These are phyloP conservation scores for Syndactyla subalaris DNA, from an alignment of 2,797 vertebrate species.

Conservation along the genomic window DNA sequence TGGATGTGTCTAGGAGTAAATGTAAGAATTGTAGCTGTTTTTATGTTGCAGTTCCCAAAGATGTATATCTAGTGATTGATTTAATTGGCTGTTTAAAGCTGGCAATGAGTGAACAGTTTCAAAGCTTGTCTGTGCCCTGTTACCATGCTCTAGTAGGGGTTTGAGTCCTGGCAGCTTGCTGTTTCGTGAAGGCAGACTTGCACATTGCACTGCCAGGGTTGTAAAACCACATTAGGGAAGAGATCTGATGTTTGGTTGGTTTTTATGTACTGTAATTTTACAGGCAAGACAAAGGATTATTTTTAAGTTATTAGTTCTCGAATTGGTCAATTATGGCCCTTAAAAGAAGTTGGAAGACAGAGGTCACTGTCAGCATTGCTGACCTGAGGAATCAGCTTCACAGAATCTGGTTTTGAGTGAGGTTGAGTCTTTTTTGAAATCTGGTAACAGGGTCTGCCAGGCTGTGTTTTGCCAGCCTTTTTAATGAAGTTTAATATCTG, in stretches of 20 bases:
- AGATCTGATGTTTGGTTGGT: background rate
- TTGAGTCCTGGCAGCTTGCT: accelerated
- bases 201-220: background rate
- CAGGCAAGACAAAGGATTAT: background rate
- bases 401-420: background rate
- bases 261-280: background rate
- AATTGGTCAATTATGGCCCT: background rate
- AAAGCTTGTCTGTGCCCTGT: background rate
- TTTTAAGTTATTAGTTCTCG: background rate
- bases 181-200: background rate
- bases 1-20: background rate
- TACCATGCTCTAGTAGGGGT: accelerated
- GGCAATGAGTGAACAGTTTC: background rate
- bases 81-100: background rate
- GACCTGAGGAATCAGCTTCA: background rate
- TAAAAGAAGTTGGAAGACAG: background rate
- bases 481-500: background rate
- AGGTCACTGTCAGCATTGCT: background rate
- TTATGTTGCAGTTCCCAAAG: background rate
- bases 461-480: background rate
- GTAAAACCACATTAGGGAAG: background rate
- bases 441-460: background rate
- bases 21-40: background rate
- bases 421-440: background rate
- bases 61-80: background rate